Base-by-base conservation (phyloP, 2,888 invertebrate species). In the Machimus rusticus region DNA sequence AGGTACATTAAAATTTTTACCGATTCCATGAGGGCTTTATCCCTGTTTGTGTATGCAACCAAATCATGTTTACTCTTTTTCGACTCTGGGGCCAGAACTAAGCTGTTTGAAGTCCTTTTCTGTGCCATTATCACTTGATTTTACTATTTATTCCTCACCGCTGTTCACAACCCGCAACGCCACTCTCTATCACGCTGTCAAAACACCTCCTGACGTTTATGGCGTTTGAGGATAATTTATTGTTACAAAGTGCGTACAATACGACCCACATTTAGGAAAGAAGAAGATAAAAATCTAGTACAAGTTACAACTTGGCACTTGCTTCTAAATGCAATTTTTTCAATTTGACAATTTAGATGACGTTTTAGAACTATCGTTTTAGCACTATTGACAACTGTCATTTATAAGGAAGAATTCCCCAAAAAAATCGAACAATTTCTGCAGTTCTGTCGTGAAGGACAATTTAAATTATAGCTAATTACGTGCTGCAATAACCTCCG, bases 21-120 rank as follows among this genome's bases (percentile, higher is more conserved):
- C 90, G 95, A 94, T 90, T 96, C 95, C 87, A 96, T 93, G n/a
- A 96, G 94, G 16, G 95, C 95, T 91, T 96, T 96, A 91, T 96
- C 96, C 91, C 96, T 95, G 89, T 95, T 95, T 82, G 95, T 95
- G 19, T 95, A 94, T 1, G 94, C 93, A n/a, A 95, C 94, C 34
- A 95, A 91, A 91, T 97, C 97, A 94, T 95, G 95, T 91, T 95
- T 95, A 3, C 94, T 94, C 90, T 95, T 95, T 91, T 97, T 97
- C 0, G 94, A 91, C 0, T 94, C 94, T 2, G 94, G 94, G 3
- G 93, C 93, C 2, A 91, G 90, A 8, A 92, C 88, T n/a, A 89
- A 46, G 86, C 90, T 91, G 37, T 89, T 92, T 55, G 90, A 90
- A 31, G 91, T 89, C 84, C 93, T 90, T 89, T 93, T 93, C 34